Conservation (phyloP, 2,113 vertebrate species). For the Zapus hudsonius region DNA sequence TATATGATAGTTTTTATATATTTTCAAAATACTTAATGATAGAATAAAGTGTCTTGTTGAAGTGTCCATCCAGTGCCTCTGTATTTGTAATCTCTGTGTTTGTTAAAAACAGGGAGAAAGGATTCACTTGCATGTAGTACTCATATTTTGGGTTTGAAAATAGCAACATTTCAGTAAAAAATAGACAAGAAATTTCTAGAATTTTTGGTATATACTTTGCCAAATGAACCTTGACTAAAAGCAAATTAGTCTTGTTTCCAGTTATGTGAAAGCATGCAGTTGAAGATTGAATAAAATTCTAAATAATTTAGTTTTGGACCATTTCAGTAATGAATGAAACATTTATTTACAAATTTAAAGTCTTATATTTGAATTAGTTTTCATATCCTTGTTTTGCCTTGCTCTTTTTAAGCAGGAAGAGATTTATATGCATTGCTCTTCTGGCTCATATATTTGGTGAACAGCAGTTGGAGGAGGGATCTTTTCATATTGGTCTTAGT, state of each 20-base stretch:
- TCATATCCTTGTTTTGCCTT: not conserved
- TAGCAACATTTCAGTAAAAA: not conserved
- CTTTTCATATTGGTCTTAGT: conserved; percentile 1
- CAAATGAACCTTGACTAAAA: conserved; percentile 47
- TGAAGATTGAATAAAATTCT: conserved; percentile 41
- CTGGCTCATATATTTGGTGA: not conserved
- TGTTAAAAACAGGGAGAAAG: not conserved
- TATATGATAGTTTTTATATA: not conserved
- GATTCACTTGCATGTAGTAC: not conserved
- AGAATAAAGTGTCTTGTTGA: not conserved
- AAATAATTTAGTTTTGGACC: conserved; percentile 47
- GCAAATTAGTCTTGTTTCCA: conserved; percentile 39
- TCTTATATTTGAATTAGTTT: not conserved
- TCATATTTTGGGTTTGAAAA: conserved; percentile 14
- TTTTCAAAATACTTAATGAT: not conserved
- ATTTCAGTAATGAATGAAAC: conserved; percentile 20
- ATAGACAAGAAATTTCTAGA: not conserved
- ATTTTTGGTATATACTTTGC: conserved; percentile 39
- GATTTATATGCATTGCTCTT: conserved; percentile 21
- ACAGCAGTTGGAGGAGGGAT: not conserved
- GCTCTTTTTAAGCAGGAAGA: conserved; percentile 19
- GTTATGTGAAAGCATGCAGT: conserved; percentile 5
- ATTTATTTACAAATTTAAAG: conserved; percentile 36
- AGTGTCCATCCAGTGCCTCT: not conserved
- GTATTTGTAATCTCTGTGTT: not conserved